These are phyloP conservation scores for Myripristis jacobus DNA, from an alignment of 2,797 vertebrate genomes.

Conservation along the genomic window DNA sequence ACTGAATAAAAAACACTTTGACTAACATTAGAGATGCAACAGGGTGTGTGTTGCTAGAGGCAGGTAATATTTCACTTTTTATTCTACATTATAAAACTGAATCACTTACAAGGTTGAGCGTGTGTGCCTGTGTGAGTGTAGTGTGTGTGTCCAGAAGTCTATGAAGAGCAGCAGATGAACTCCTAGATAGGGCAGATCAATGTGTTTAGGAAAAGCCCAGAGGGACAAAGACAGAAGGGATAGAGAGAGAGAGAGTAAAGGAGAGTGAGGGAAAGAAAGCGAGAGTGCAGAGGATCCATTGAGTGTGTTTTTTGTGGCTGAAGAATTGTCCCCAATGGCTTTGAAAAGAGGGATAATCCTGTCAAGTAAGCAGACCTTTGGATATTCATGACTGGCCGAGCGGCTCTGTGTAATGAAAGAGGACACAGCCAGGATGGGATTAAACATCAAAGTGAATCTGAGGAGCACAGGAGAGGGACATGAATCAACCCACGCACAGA, in stretches of 20 bases:
- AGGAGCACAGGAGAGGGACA: slow-evolving; percentile 73
- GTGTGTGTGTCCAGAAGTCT: slow-evolving; percentile 59
- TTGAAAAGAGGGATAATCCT: slow-evolving; percentile 86
- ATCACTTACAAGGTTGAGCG: neutral
- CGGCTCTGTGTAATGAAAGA: slow-evolving; percentile 80
- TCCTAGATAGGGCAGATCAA: slow-evolving; percentile 78
- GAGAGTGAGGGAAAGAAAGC: slow-evolving; percentile 71
- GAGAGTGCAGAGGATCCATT: slow-evolving; percentile 79
- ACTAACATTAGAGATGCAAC: neutral
- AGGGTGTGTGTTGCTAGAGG: neutral
- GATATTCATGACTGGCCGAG: slow-evolving; percentile 88
- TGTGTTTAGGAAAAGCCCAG: slow-evolving; percentile 78
- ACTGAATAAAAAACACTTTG: no score
- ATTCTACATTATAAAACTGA: no score
- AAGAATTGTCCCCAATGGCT: slow-evolving; percentile 78
- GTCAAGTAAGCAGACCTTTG: slow-evolving; percentile 86
- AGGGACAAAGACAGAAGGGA: slow-evolving; percentile 79
- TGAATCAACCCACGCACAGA: slow-evolving; percentile 58
- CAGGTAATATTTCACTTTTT: no score
- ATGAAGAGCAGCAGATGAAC: slow-evolving; percentile 78
- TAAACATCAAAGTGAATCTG: slow-evolving; percentile 85
- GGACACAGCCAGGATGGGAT: slow-evolving; percentile 84
- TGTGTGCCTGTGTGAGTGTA: slow-evolving; percentile 6
- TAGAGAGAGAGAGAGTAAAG: slow-evolving; percentile 67
- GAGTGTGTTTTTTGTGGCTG: slow-evolving; percentile 81